Evolutionary conservation across 2,113 vertebrate species (phyloP).

Genomic region (Alosa alosa): DNA sequence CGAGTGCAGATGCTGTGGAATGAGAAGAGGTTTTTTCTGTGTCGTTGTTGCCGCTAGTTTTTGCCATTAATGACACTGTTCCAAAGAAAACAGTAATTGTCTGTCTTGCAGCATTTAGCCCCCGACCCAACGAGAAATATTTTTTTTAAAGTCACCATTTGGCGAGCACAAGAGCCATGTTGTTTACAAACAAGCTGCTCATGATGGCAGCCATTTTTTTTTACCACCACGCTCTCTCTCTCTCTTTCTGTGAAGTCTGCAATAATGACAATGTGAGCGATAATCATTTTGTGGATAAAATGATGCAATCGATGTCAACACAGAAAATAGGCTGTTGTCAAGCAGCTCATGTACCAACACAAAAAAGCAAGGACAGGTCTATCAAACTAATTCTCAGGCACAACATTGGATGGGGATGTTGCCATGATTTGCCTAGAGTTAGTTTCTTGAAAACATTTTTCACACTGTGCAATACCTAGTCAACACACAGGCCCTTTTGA

Average conservation of each 20-base stretch:
- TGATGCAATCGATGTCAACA: slow-evolving; percentile 1
- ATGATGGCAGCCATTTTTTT: slow-evolving; percentile 9
- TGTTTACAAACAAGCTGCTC: slow-evolving; percentile 9
- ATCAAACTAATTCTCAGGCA: slow-evolving; percentile 23
- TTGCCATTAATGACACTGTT: slow-evolving; percentile 24
- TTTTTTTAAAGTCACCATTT: slow-evolving; percentile 40
- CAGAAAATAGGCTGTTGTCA: slow-evolving; percentile 8
- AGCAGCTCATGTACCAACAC: neutral
- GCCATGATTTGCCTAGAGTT: neutral
- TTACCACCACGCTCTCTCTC: neutral
- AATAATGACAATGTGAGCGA: neutral
- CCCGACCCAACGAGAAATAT: neutral
- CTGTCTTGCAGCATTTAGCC: slow-evolving; percentile 5
- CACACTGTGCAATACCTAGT: neutral
- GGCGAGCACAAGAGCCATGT: neutral
- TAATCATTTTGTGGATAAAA: slow-evolving; percentile 7
- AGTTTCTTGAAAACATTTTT: neutral
- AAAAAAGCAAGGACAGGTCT: slow-evolving; percentile 41
- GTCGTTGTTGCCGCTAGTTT: neutral
- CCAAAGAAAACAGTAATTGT: slow-evolving; percentile 9
- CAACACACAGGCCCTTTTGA: neutral
- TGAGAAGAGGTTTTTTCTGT: neutral
- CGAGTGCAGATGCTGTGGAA: slow-evolving; percentile 17
- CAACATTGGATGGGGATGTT: neutral
- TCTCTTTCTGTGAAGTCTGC: neutral